Conservation (phyloP, 2,888 invertebrate species). For the Rhyacophila evoluta region DNA sequence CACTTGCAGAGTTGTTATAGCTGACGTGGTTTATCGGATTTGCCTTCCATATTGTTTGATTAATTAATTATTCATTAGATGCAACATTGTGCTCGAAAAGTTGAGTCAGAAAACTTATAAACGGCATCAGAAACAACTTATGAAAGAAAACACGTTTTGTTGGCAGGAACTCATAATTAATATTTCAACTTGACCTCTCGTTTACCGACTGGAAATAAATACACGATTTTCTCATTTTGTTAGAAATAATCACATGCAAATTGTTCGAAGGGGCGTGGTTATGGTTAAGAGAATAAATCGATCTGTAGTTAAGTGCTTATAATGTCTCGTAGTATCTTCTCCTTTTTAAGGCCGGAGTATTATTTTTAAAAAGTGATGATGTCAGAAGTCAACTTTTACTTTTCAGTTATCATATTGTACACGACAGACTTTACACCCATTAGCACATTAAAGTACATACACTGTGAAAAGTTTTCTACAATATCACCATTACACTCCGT, state of each 20-base stretch:
- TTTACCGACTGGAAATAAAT: background rate
- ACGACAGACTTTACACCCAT: no score
- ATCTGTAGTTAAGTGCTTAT: no score
- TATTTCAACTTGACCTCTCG: slow-evolving; percentile 14
- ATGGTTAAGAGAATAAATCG: no score
- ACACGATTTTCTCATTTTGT: slow-evolving; percentile 14
- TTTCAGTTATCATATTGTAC: no score
- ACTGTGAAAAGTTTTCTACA: no score
- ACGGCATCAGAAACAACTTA: background rate
- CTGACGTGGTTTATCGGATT: background rate
- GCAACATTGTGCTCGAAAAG: background rate
- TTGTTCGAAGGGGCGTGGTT: background rate
- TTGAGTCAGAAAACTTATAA: background rate
- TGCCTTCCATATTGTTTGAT: background rate
- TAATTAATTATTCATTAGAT: slow-evolving; percentile 19
- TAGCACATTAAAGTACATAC: no score
- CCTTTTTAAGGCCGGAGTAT: no score
- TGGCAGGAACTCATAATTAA: slow-evolving; percentile 2
- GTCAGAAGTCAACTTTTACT: no score
- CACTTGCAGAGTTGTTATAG: background rate
- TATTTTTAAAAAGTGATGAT: no score
- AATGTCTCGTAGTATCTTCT: background rate
- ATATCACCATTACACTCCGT: no score
- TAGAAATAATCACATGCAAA: background rate
- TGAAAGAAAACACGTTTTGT: background rate